Evolutionary conservation across 2,888 invertebrate species (phyloP), one percentile per base, ranked within the genome.

Genomic region (Panzeria rudis): DNA sequence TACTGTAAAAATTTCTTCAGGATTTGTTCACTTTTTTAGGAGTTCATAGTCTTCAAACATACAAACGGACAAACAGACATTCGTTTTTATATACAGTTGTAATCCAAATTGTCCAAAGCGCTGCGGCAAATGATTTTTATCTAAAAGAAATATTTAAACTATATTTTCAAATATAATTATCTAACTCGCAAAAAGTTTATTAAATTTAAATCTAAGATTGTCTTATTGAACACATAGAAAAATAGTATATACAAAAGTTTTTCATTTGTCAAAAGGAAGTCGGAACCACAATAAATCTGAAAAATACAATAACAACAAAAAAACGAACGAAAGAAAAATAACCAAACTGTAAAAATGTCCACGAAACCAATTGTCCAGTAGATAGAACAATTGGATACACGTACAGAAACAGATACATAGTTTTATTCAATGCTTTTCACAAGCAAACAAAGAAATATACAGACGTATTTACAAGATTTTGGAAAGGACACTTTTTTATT

Each of bases 281-380:
- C 76, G 64, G 56, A 83, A 72, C 76, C 82, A 72, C 76, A 83
- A 83, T 71, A 71, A 62, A 69, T 75, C 69, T 69, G 23, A 59
- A 62, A 81, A 68, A 47, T 56, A 75, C 35, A 20, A 50, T 20
- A 38, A 68, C 54, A 41, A 56, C 25, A n/a, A 8, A n/a, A 15
- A 50, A 32, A 38, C 6, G 15, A 66, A 69, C 20, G 38, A 75
- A 59, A 56, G 71, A 47, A 72, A 77, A 78, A 71, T 78, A 83
- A 69, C 86, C 71, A 77, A 83, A 80, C 76, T 76, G 76, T 83
- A 86, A 83, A 86, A 86, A 86, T 83, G 76, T 83, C 50, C 80
- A 72, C 68, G 62, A 83, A 83, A 86, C 83, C 83, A 86, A 86
- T 83, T 83, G 86, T 86, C 77, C 83, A 69, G 73, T 47, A 83